phyloP scores from a whole-genome alignment of 2,888 invertebrate genomes.

The Ctenicera cuprea region DNA sequence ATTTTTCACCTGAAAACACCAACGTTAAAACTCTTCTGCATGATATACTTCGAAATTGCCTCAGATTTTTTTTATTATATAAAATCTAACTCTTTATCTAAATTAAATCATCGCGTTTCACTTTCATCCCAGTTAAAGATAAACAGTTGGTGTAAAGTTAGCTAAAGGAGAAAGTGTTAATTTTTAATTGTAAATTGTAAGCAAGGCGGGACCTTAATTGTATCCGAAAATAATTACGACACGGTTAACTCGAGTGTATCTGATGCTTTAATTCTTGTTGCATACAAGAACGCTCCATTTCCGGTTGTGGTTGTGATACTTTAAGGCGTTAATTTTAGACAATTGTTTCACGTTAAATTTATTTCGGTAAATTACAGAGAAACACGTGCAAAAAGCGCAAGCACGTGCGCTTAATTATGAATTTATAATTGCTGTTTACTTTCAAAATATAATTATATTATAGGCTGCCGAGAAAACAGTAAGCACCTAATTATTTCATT shows the following conservation, averaged over 20 bases:
- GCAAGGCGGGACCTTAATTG: slow-evolving; percentile 11
- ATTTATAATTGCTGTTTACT: slow-evolving; percentile 4
- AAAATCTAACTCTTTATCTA: slow-evolving; percentile 10
- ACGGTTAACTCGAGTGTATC: slow-evolving; percentile 22
- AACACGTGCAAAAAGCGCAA: slow-evolving; percentile 1
- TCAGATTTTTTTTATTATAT: no score
- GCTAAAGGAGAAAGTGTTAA: slow-evolving; percentile 22
- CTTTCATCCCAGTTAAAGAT: slow-evolving; percentile 15
- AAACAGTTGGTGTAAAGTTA: slow-evolving; percentile 7
- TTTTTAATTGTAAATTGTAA: slow-evolving; percentile 23
- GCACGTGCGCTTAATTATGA: slow-evolving; percentile 1
- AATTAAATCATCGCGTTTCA: slow-evolving; percentile 17
- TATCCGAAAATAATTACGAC: slow-evolving; percentile 14
- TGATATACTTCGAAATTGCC: background rate
- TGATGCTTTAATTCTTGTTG: slow-evolving; percentile 23
- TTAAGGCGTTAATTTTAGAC: slow-evolving; percentile 10
- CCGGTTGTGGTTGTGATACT: slow-evolving; percentile 15
- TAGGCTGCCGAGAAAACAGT: no score
- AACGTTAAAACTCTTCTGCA: background rate
- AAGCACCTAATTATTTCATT: no score
- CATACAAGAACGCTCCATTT: slow-evolving; percentile 19
- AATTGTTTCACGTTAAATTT: background rate
- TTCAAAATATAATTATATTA: background rate
- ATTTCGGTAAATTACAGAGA: background rate
- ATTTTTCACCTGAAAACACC: background rate